Base-by-base conservation (phyloP, 2,113 vertebrate genomes). In the Electrona antarctica region DNA sequence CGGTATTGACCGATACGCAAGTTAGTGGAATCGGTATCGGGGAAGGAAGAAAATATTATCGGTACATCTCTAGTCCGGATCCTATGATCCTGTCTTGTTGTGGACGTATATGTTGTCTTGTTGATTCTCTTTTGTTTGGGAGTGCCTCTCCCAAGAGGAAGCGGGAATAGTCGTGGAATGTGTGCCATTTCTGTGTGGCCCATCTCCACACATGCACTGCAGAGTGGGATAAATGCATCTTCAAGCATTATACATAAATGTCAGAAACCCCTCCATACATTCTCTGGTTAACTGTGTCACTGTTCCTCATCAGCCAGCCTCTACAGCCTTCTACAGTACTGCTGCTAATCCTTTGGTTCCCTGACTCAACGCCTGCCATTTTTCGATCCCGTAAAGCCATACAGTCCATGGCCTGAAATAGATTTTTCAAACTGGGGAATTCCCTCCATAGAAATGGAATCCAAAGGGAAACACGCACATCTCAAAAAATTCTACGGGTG, bases 111-210 rank as follows among this genome's bases (percentile, higher is more conserved):
- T 77, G 85, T 88, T 88, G 81, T 92, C 79, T 88, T 93, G 87
- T 90, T 90, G 90, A 92, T 91, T 92, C 71, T 79, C 89, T 80
- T 57, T 67, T 21, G n/a, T 49, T 64, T 75, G 88, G 83, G 82
- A 90, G 85, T 56, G 78, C 86, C 64, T 78, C 59, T 73, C 50
- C 10, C 2, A 73, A 60, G 80, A 91, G 91, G 89, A 93, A 90
- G 87, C 56, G 58, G 76, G 83, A 91, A 91, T 92, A 85, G 69
- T 41, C 3, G 7, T 81, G 75, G 91, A 90, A 92, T 90, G 91
- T 90, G 91, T 76, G 72, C 73, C 86, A 87, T 91, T 90, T 91
- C 90, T 85, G 81, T 86, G 81, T 49, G 61, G n/a, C 50, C 73
- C 58, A 13, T 70, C 68, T 76, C 63, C 50, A 62, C 60, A 69